These are phyloP conservation scores for Engraulis encrasicolus DNA, from an alignment of 2,113 vertebrate species.

Conservation along the genomic window DNA sequence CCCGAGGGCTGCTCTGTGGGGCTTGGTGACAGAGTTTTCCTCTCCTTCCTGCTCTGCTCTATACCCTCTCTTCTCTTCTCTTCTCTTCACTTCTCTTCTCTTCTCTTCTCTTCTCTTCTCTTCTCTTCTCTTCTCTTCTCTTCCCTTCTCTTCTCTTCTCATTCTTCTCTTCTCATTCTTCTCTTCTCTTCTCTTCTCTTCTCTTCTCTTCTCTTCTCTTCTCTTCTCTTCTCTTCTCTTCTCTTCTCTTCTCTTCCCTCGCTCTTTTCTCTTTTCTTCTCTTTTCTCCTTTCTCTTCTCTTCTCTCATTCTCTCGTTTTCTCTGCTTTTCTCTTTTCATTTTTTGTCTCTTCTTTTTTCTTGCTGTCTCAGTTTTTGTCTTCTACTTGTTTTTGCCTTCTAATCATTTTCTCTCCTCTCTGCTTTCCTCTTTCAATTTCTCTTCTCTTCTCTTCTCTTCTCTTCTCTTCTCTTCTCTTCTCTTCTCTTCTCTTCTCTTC, in stretches of 20 bases:
- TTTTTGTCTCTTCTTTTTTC: not conserved
- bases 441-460: not conserved
- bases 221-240: no score
- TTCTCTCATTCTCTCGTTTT: not conserved
- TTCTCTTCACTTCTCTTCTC: not conserved
- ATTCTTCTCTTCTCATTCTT: not conserved
- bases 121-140: not conserved
- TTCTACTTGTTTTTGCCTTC: no score
- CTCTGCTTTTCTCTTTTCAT: not conserved
- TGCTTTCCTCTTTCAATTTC: no score
- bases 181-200: not conserved
- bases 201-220: no score
- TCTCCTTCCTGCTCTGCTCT: conserved; percentile 29
- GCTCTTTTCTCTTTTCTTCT: not conserved
- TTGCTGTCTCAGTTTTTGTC: conserved; percentile 23
- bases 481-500: not conserved
- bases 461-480: conserved; percentile 25
- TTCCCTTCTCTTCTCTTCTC: conserved; percentile 29
- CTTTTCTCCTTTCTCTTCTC: not conserved
- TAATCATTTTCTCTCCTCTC: no score
- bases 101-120: not conserved
- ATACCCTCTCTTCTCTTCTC: not conserved
- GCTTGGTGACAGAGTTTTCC: conserved; percentile 66
- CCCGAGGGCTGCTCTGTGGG: conserved; percentile 66
- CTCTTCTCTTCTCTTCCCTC: no score